phyloP scores from a whole-genome alignment of 2,113 vertebrate species.

The Marmota flaviventris region DNA sequence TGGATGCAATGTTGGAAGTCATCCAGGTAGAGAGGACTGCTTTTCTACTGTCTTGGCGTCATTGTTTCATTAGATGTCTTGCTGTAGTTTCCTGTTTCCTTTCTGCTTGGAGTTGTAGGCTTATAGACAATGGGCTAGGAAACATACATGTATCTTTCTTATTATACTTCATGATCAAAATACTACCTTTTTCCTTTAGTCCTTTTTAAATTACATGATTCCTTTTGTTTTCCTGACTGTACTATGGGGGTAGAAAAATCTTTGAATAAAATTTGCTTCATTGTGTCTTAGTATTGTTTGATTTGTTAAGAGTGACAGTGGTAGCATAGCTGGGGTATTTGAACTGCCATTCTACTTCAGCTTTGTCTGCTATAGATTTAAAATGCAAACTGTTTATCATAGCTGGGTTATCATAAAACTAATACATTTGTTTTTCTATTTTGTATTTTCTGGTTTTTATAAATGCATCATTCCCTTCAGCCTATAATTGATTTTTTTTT shows the following conservation, averaged over 20 bases:
- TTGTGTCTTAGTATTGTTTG: not conserved
- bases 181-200: not conserved
- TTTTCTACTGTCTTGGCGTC: not conserved
- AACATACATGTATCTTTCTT: not conserved
- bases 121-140: not conserved
- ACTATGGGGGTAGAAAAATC: not conserved
- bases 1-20: not conserved
- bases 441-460: not conserved
- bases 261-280: not conserved
- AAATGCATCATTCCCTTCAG: not conserved
- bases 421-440: not conserved
- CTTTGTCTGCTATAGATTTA: not conserved
- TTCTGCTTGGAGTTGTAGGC: not conserved
- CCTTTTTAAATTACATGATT: not conserved
- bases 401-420: not conserved
- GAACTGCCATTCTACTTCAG: not conserved
- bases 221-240: not conserved
- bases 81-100: not conserved
- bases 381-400: not conserved
- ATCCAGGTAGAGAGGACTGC: constrained; percentile 12
- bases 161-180: not conserved
- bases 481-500: not conserved
- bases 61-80: not conserved
- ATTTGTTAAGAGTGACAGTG: not conserved
- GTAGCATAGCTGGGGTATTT: not conserved